Base-by-base conservation (phyloP, 2,888 invertebrate genomes). In the Malthinus seriepunctatus region DNA sequence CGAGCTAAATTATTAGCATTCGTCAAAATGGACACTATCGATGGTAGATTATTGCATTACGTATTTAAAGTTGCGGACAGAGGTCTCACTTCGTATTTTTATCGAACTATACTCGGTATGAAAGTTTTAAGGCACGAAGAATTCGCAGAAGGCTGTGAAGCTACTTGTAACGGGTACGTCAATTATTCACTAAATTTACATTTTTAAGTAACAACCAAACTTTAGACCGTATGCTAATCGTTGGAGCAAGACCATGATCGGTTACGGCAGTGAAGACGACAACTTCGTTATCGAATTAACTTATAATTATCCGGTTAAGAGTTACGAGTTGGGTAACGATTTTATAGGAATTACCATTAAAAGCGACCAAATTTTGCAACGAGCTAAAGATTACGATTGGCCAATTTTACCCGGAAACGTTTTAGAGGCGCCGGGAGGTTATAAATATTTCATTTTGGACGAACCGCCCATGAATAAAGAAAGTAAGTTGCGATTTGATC, bases 181-280 rank as follows among this genome's bases (percentile, higher is more conserved):
- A 56, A 51, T 48, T 56, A 9, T 8, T 9, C 23, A 50, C 6
- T 7, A 12, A 33, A 23, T n/a, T 54, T 53, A 14, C 39, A 48
- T 34, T 12, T 34, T 38, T 23, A 44, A 50, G 45, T 49, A 44
- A 52, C 32, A 23, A 23, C 23, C 2, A 5, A 23, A 52, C 79
- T 81, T 32, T 74, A 96, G 97, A n/a, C 97, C 97, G 0, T 98
- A 97, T 73, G 94, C 93, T 70, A 96, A 95, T 71, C 89, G 93
- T 68, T 99, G 99, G 99, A 97, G 97, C 75, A 99, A 99, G 81
- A 97, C 98, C 0, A 99, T 99, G 98, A 86, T 98, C 44, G 99
- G 98, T 1, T 99, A 97, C 79, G 98, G 98, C 0, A 88, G 93
- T 0, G 99, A 99, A 80, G 91, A 95, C 69, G 84, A 86, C 51